phyloP scores from a whole-genome alignment of 1,140 invertebrate genomes.

The Aporrectodea caliginosa region DNA sequence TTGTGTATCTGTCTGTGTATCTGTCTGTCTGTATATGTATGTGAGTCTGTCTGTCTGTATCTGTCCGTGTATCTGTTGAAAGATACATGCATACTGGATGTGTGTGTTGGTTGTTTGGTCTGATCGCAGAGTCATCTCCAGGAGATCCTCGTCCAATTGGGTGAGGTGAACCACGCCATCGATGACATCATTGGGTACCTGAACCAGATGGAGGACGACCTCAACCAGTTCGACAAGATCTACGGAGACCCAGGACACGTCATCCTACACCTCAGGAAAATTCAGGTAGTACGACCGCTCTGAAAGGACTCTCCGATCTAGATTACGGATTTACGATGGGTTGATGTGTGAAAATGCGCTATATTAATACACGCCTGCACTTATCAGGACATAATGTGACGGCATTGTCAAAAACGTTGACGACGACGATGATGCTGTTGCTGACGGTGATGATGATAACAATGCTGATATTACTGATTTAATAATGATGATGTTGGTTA shows the following conservation, averaged over 20 bases:
- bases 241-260: slow-evolving; percentile 84
- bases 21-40: too few relatives aligned
- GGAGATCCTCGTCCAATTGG: slow-evolving; percentile 82
- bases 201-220: slow-evolving; percentile 41
- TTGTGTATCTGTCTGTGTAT: too few relatives aligned
- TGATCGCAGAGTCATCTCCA: slow-evolving; percentile 75
- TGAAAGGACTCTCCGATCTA: too few relatives aligned
- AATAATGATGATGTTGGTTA: slow-evolving; percentile 17
- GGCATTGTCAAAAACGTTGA: slow-evolving; percentile 50
- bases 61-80: too few relatives aligned
- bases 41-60: too few relatives aligned
- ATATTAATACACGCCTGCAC: too few relatives aligned
- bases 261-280: slow-evolving; percentile 91
- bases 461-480: not conserved
- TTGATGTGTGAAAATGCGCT: too few relatives aligned
- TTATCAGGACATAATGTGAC: too few relatives aligned
- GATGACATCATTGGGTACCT: slow-evolving; percentile 74
- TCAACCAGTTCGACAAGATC: slow-evolving; percentile 72
- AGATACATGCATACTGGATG: too few relatives aligned
- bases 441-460: not conserved
- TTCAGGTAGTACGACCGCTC: too few relatives aligned
- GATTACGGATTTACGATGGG: too few relatives aligned
- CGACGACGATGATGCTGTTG: slow-evolving; percentile 46
- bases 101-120: too few relatives aligned
- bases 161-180: slow-evolving; percentile 93